These are phyloP conservation scores for Philhelius pedissequus DNA, from an alignment of 2,888 invertebrate genomes.

Conservation along the genomic window DNA sequence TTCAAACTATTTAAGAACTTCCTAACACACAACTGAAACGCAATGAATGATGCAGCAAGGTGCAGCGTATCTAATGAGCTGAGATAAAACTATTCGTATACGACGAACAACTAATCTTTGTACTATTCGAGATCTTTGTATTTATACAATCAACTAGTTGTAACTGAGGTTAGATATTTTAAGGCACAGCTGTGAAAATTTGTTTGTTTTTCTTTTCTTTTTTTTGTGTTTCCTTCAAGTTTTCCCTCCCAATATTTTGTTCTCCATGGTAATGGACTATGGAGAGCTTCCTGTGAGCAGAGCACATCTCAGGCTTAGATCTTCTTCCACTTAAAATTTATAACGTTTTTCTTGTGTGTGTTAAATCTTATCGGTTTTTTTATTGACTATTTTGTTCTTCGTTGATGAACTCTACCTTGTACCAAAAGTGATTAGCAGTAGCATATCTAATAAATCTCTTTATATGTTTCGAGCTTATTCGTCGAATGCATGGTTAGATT, in stretches of 20 bases:
- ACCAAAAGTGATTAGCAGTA: constrained; percentile 56
- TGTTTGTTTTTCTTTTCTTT: constrained; percentile 17
- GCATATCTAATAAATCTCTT: constrained; percentile 61
- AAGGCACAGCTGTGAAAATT: constrained; percentile 59
- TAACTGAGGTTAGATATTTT: constrained; percentile 50
- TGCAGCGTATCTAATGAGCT: constrained; percentile 64
- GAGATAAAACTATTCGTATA: constrained; percentile 48
- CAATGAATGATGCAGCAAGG: constrained; percentile 55
- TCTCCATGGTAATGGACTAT: constrained; percentile 48
- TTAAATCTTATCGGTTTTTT: constrained; percentile 16
- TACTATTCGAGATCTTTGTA: constrained; percentile 67
- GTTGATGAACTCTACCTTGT: constrained; percentile 67
- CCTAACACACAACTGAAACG: constrained; percentile 40
- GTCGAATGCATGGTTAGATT: background rate
- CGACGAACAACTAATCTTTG: constrained; percentile 68
- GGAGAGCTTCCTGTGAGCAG: constrained; percentile 59
- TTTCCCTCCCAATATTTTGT: constrained; percentile 16
- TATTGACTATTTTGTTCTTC: constrained; percentile 48
- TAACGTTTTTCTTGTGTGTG: constrained; percentile 52
- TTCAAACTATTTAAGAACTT: constrained; percentile 55
- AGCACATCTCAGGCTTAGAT: constrained; percentile 51
- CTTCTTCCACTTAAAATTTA: constrained; percentile 46
- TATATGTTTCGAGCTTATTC: constrained; percentile 43
- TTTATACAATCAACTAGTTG: constrained; percentile 69
- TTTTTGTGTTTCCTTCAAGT: background rate